Evolutionary conservation across 2,797 vertebrate species (phyloP).

Genomic region (Characodon lateralis): DNA sequence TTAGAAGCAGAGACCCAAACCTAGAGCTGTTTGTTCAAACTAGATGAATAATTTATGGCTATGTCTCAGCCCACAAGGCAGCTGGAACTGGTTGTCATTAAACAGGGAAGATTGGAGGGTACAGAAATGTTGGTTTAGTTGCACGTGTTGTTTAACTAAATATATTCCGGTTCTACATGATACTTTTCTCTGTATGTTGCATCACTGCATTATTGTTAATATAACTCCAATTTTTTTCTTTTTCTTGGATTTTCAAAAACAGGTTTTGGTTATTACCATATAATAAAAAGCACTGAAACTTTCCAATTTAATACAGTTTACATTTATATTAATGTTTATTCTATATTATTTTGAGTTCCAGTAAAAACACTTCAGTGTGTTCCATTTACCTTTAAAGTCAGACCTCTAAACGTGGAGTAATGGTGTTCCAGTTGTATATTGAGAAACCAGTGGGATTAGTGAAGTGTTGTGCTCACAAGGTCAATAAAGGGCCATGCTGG

Average conservation of each 20-base stretch:
- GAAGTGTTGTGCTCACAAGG: not conserved
- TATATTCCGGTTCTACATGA: not conserved
- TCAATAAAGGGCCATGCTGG: not conserved
- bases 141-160: not conserved
- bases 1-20: constrained; percentile 16
- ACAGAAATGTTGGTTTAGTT: not conserved
- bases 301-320: not conserved
- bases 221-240: not conserved
- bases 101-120: constrained; percentile 1
- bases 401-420: not conserved
- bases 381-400: not conserved
- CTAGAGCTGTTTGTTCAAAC: constrained; percentile 58
- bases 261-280: not conserved
- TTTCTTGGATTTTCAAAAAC: not conserved
- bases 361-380: not conserved
- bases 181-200: too few relatives aligned
- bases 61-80: constrained; percentile 22
- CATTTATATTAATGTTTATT: not conserved
- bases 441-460: not conserved
- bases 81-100: constrained; percentile 17
- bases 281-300: not conserved
- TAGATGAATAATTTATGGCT: constrained; percentile 54
- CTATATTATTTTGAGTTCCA: not conserved
- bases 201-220: not conserved
- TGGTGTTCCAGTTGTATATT: not conserved